Evolutionary conservation across 2,888 invertebrate genomes (phyloP).

Genomic region (Diplazon laetatorius): DNA sequence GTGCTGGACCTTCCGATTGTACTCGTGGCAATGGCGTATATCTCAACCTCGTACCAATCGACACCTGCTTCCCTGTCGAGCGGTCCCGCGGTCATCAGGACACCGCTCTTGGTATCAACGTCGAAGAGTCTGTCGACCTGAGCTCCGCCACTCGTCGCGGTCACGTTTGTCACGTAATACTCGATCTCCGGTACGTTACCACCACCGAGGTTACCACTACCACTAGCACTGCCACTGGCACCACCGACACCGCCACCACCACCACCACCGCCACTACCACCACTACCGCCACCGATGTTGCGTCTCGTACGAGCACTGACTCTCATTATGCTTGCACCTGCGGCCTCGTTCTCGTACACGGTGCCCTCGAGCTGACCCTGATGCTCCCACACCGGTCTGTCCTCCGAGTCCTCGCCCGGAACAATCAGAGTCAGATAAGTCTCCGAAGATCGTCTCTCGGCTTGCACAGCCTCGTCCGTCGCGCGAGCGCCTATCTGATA

Average conservation of each 20-base stretch:
- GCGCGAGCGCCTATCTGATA: constrained; percentile 94
- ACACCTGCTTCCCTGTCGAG: constrained; percentile 93
- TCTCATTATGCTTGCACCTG: constrained; percentile 92
- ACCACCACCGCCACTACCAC: constrained; percentile 86
- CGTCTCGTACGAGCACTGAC: constrained; percentile 88
- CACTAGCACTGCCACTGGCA: constrained; percentile 71
- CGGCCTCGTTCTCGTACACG: constrained; percentile 94
- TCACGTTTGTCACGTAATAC: constrained; percentile 94
- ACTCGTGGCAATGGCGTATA: constrained; percentile 91
- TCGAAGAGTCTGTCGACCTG: constrained; percentile 95
- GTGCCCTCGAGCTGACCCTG: constrained; percentile 88
- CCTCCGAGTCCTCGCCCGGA: constrained; percentile 84
- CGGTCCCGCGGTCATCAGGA: constrained; percentile 92
- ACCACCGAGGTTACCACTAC: constrained; percentile 88
- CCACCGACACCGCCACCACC: constrained; percentile 86
- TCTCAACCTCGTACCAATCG: constrained; percentile 92
- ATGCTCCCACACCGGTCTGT: constrained; percentile 79
- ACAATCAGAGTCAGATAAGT: constrained; percentile 93
- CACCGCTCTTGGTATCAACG: constrained; percentile 94
- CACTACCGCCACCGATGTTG: constrained; percentile 88
- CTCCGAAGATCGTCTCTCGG: constrained; percentile 93
- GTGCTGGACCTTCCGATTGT: constrained; percentile 87
- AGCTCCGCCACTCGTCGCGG: constrained; percentile 86
- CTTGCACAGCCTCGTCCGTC: constrained; percentile 95
- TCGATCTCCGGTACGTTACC: constrained; percentile 84